Percentiles rank a stretch among this genome's conserved stretches.
Conservation (phyloP, 2,113 vertebrate species). For the Scortum barcoo region DNA sequence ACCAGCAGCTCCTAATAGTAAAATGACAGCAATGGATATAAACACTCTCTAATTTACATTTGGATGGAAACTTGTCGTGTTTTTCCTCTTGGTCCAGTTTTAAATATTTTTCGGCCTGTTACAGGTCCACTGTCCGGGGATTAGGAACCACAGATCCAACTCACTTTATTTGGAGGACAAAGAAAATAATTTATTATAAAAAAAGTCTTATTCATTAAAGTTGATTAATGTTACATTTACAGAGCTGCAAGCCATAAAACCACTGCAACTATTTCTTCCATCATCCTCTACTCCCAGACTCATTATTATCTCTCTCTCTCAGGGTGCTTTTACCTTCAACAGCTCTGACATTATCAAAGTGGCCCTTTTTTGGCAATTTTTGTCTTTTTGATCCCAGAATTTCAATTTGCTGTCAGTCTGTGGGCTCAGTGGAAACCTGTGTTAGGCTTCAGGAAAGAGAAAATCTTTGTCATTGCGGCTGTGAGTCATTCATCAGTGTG, state of each 20-base stretch:
- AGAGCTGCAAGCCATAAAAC: neutral
- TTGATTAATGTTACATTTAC: neutral
- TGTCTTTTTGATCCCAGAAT: conserved; percentile 25
- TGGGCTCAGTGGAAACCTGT: neutral
- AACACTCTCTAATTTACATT: too few relatives aligned
- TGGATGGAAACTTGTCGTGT: too few relatives aligned
- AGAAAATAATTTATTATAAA: neutral
- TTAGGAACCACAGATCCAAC: neutral
- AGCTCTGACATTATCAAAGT: conserved; percentile 47
- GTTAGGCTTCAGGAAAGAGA: conserved; percentile 2
- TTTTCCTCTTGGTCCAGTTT: too few relatives aligned
- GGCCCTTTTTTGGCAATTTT: conserved; percentile 30
- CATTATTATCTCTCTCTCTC: conserved; percentile 8
- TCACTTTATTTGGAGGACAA: neutral
- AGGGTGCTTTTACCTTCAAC: conserved; percentile 19
- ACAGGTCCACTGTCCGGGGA: neutral
- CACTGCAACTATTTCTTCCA: conserved; percentile 1
- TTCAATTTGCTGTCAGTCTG: neutral
- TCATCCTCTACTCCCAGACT: neutral
- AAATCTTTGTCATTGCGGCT: neutral
- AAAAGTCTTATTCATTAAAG: neutral
- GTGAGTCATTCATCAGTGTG: conserved; percentile 31
- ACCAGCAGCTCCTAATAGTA: too few relatives aligned
- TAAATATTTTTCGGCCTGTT: neutral
- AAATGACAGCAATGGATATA: too few relatives aligned